Evolutionary conservation across 2,113 vertebrate species (phyloP).

Genomic region (Centrocercus urophasianus): DNA sequence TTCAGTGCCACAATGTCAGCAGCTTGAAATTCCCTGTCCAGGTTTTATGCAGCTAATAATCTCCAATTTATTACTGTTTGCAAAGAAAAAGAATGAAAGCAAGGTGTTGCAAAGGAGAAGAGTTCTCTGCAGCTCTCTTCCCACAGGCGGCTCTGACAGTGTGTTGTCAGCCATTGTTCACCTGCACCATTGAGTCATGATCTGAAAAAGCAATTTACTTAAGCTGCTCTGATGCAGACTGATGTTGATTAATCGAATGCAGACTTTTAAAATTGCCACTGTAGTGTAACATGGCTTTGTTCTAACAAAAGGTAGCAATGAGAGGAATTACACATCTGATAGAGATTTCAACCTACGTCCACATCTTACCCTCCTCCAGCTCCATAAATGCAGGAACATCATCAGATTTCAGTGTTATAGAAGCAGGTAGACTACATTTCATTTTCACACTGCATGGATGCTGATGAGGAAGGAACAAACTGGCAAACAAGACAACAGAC

Average conservation of each 20-base stretch:
- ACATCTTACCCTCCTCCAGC: background rate
- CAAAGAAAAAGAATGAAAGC: background rate
- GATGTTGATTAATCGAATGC: background rate
- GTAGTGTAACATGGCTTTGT: background rate
- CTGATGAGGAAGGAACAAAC: background rate
- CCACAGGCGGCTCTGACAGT: background rate
- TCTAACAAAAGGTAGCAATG: constrained; percentile 8
- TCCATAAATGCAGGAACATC: background rate
- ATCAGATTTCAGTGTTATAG: background rate
- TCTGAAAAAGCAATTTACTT: background rate
- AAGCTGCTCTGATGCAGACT: background rate
- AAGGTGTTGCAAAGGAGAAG: background rate
- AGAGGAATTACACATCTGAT: background rate
- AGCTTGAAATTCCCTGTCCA: constrained; percentile 70
- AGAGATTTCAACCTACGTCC: background rate
- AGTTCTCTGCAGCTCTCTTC: background rate
- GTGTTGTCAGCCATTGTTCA: background rate
- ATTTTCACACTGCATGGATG: background rate
- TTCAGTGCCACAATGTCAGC: constrained; percentile 75
- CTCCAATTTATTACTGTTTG: constrained; percentile 54
- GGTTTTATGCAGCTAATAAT: constrained; percentile 71
- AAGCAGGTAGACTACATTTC: background rate
- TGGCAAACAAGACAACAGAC: background rate
- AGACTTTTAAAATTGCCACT: background rate
- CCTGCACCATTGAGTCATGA: background rate